Evolutionary conservation across 2,113 vertebrate genomes (phyloP), one percentile per base, ranked within the genome.

Genomic region (Cyanoramphus novaezelandiae): DNA sequence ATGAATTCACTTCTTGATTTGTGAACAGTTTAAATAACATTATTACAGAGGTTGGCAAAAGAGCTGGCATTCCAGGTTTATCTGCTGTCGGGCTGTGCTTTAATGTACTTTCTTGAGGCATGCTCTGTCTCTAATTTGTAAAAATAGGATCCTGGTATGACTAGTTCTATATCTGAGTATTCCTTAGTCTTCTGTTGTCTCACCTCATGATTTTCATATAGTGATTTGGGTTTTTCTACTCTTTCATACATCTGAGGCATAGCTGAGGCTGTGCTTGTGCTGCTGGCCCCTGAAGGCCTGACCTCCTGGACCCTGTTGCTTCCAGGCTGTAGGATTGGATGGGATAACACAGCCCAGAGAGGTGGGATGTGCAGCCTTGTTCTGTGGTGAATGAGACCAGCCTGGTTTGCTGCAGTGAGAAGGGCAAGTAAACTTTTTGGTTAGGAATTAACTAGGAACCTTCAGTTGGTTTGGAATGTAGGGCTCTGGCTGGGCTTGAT

Each of bases 301-400:
- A 95, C 78, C 88, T 97, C 88, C 92, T 90, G 93, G 93, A 74
- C 29, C 10, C 72, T 86, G 83, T 94, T 97, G 85, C 97, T 92
- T 82, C 94, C 88, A 67, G 90, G 79, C 78, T 57, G 75, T 55
- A 82, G 60, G 69, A 92, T 91, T 95, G 95, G 86, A 81, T 43
- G 57, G 44, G 76, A 82, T 17, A 67, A 47, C 79, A 59, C 90
- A 77, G 69, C 62, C 46, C 33, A 21, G 72, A 65, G 86, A 81
- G 63, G 60, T 88, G 75, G 65, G 43, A 50, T 90, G 68, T 79
- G 72, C 90, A 92, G 74, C 92, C 76, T 92, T 95, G 59, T 80
- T 83, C 87, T 89, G 83, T 88, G 94, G 53, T 89, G 93, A 95
- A 92, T 50, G 74, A 93, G 85, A 76, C 28, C 23, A 57, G 28